phyloP scores from a whole-genome alignment of 2,888 invertebrate species.

The Lymantria dispar region DNA sequence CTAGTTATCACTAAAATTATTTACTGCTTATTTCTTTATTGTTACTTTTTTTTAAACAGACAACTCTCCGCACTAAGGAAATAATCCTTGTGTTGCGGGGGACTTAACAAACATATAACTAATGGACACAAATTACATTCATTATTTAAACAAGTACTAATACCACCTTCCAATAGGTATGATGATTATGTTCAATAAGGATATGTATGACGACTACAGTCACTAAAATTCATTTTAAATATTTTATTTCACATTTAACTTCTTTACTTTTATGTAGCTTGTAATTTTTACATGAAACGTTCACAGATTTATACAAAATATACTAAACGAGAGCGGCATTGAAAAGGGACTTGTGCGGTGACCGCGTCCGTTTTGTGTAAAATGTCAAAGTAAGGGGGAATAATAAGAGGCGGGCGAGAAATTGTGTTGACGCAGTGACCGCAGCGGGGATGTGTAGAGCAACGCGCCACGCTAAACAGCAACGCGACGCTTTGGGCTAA shows the following conservation, averaged over 20 bases:
- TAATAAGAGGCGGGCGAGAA: conserved; percentile 51
- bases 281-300: conserved; percentile 14
- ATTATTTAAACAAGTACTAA: too few relatives aligned
- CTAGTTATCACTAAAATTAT: too few relatives aligned
- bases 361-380: conserved; percentile 65
- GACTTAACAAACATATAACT: too few relatives aligned
- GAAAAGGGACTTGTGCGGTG: conserved; percentile 60
- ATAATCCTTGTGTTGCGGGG: too few relatives aligned
- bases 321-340: conserved; percentile 38
- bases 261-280: neutral
- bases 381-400: conserved; percentile 72
- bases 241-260: neutral
- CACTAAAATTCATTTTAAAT: conserved; percentile 6
- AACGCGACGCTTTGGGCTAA: conserved; percentile 5
- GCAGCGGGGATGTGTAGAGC: conserved; percentile 35
- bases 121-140: too few relatives aligned
- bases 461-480: conserved; percentile 8
- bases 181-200: too few relatives aligned
- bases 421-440: conserved; percentile 70
- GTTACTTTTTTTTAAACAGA: too few relatives aligned
- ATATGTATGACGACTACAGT: neutral
- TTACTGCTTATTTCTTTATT: too few relatives aligned
- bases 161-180: too few relatives aligned
- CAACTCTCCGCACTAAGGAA: too few relatives aligned
- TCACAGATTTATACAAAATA: conserved; percentile 23